These are phyloP conservation scores for Drosophila algonquin DNA, from an alignment of 2,888 invertebrate species.

Conservation along the genomic window DNA sequence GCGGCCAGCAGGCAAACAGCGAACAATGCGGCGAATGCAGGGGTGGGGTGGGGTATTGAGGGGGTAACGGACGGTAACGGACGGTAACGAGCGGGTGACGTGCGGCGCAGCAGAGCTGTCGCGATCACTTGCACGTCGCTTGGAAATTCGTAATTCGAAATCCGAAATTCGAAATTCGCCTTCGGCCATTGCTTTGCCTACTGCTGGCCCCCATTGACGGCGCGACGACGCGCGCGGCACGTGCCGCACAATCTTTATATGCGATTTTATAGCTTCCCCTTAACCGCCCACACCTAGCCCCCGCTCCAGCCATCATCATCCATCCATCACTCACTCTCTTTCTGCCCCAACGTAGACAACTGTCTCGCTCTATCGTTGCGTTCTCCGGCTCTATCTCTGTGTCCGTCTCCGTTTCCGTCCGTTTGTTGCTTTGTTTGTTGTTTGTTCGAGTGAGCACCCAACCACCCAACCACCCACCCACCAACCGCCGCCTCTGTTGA, in stretches of 20 bases:
- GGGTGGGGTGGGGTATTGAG: neutral
- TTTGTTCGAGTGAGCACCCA: slow-evolving; percentile 34
- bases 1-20: slow-evolving; percentile 1
- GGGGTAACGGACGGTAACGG: neutral
- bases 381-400: neutral
- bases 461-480: slow-evolving; percentile 13
- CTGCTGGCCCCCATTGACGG: slow-evolving; percentile 58
- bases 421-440: slow-evolving; percentile 43
- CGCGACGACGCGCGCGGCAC: slow-evolving; percentile 65
- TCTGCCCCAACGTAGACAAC: too few species aligned
- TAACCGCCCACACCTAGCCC: slow-evolving; percentile 3
- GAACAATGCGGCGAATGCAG: slow-evolving; percentile 3
- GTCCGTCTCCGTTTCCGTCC: slow-evolving; percentile 42
- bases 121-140: slow-evolving; percentile 76
- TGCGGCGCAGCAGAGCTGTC: slow-evolving; percentile 53
- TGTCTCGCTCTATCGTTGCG: neutral
- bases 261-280: slow-evolving; percentile 51
- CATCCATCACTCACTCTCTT: neutral
- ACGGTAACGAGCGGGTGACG: slow-evolving; percentile 2
- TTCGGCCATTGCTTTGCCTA: slow-evolving; percentile 46
- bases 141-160: neutral
- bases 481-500: slow-evolving; percentile 29
- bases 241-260: slow-evolving; percentile 68
- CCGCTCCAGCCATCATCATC: neutral
- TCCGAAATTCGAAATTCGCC: neutral